These are phyloP conservation scores for Toxotes chatareus DNA, from an alignment of 2,113 vertebrate genomes.

Conservation along the genomic window DNA sequence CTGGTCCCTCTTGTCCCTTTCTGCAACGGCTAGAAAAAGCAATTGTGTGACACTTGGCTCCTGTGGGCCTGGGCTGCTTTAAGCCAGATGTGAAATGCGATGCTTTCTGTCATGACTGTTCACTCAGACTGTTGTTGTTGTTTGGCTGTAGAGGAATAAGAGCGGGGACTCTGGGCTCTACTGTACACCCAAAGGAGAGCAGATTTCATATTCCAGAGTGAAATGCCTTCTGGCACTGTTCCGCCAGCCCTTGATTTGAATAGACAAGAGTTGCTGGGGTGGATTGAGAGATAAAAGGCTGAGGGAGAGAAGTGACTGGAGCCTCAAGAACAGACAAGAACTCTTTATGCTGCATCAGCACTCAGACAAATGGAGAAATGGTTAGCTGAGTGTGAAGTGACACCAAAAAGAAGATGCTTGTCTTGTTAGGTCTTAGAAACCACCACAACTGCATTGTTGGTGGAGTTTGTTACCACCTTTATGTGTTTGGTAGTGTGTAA, in stretches of 20 bases:
- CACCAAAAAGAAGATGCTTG: background rate
- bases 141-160: constrained; percentile 65
- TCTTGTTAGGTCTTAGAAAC: constrained; percentile 3
- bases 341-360: constrained; percentile 62
- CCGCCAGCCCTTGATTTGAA: constrained; percentile 75
- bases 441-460: background rate
- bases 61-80: constrained; percentile 55
- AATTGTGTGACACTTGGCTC: constrained; percentile 73
- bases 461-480: background rate
- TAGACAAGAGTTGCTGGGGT: constrained; percentile 76
- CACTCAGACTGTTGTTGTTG: constrained; percentile 70
- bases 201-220: constrained; percentile 72
- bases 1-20: constrained; percentile 56
- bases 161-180: constrained; percentile 63
- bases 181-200: constrained; percentile 73
- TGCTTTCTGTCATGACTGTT: constrained; percentile 55
- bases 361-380: constrained; percentile 26
- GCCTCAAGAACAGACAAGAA: constrained; percentile 45
- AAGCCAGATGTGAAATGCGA: constrained; percentile 52
- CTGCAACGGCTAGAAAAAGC: constrained; percentile 62
- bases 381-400: constrained; percentile 23
- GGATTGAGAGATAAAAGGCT: constrained; percentile 73
- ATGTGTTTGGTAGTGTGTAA: background rate
- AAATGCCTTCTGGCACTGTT: constrained; percentile 77
- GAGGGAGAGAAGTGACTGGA: constrained; percentile 66